Base-by-base conservation (phyloP, 2,797 vertebrate genomes). In the Cichlasoma orientale region DNA sequence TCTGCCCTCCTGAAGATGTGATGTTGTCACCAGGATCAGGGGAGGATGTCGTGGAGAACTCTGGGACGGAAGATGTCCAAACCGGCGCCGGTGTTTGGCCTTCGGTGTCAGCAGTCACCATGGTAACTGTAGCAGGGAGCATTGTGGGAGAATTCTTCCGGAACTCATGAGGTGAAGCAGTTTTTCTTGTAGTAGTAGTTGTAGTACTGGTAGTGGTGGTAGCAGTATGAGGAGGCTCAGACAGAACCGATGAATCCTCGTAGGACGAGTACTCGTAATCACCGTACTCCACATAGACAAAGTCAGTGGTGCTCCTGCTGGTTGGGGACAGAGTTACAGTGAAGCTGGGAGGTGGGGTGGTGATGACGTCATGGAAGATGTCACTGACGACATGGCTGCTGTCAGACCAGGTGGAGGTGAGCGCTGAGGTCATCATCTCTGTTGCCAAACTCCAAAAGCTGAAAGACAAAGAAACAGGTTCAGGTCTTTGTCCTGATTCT, bases 211-310 rank as follows among this genome's bases (percentile, higher is more conserved):
- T n/a, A 12, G n/a, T 4, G 4, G 52, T 25, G 10, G 63, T 21
- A 4, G 72, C 4, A 16, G 63, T 29, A 27, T 31, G 21, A 2
- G 57, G 23, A 6, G 52, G 3, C 23, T 72, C 71, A 33, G 68
- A 27, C 7, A n/a, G 4, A 18, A 41, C 11, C 2, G 75, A 68
- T 6, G 47, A 53, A 6, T 88, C 74, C n/a, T 77, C 82, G 1
- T 80, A 84, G 5, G 82, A 75, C 0, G 75, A 47, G 56, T 87
- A 89, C 1, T 92, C 90, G 0, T 94, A 93, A 55, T 93, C 88
- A 0, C 82, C 80, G 4, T 93, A 92, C 1, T 94, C 90, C 66
- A 93, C 90, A 0, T 94, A 94, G 12, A 86, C 36, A 11, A 93
- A 91, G 56, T 93, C 89, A 0, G 84, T 69, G 75, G n/a, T 59